These are phyloP conservation scores for Falco naumanni DNA, from an alignment of 2,797 vertebrate genomes.

Conservation along the genomic window DNA sequence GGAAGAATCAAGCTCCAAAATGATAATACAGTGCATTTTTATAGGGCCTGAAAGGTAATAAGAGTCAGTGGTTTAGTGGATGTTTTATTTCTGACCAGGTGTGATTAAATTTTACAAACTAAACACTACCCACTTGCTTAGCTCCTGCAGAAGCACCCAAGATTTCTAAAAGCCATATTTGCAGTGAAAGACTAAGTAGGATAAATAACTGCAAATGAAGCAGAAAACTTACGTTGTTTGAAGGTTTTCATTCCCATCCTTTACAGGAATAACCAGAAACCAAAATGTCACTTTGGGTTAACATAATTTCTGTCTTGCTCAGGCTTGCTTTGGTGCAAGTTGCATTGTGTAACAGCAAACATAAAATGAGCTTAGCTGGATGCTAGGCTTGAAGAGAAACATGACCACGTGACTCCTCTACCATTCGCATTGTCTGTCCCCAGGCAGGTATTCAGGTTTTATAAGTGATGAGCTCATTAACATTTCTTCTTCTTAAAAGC, in stretches of 20 bases:
- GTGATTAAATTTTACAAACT: neutral
- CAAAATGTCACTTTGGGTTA: neutral
- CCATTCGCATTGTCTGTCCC: conserved; percentile 43
- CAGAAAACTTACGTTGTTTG: neutral
- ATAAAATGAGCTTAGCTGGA: neutral
- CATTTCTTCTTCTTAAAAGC: conserved; percentile 65
- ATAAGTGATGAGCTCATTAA: conserved; percentile 69
- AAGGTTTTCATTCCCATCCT: neutral
- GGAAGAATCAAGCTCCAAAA: neutral
- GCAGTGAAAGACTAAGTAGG: neutral
- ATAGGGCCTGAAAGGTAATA: neutral
- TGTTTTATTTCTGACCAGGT: neutral
- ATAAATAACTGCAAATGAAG: neutral
- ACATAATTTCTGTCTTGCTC: neutral
- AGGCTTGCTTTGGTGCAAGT: neutral
- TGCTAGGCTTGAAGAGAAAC: conserved; percentile 23
- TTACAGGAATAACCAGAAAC: neutral
- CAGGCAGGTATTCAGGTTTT: conserved; percentile 64
- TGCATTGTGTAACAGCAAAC: neutral
- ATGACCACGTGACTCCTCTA: neutral
- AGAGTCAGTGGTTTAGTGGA: neutral
- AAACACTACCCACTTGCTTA: neutral
- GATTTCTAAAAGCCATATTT: neutral
- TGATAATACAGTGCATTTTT: neutral
- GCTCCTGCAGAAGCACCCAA: neutral